These are phyloP conservation scores for Alligator mississippiensis DNA, from an alignment of 2,113 vertebrate species.

Conservation along the genomic window DNA sequence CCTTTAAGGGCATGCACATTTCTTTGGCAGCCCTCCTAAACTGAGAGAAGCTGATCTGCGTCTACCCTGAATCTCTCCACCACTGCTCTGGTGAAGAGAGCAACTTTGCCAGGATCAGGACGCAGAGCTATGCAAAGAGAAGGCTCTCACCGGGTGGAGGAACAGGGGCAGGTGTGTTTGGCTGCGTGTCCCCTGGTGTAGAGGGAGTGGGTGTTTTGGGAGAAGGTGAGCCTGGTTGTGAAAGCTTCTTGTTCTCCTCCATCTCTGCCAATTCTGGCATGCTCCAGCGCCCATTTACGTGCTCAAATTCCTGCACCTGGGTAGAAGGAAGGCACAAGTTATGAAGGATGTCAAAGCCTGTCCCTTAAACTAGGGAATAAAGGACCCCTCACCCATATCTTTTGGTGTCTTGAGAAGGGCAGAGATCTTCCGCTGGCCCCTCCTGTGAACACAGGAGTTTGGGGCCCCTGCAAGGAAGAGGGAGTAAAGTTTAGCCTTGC, in stretches of 20 bases:
- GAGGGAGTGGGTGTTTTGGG: slow-evolving; percentile 87
- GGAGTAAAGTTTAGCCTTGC: rapidly evolving
- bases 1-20: slow-evolving; percentile 82
- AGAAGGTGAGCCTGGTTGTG: slow-evolving; percentile 88
- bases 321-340: rapidly evolving
- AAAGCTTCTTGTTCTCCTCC: slow-evolving; percentile 95
- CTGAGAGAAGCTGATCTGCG: slow-evolving; percentile 76
- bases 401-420: not conserved
- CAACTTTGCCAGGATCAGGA: slow-evolving; percentile 57
- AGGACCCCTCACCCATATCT: not conserved
- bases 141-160: slow-evolving; percentile 77
- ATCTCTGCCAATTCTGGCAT: slow-evolving; percentile 97
- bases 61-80: slow-evolving; percentile 71
- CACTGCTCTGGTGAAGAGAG: slow-evolving; percentile 60
- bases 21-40: slow-evolving; percentile 82
- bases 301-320: slow-evolving; percentile 98
- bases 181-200: slow-evolving; percentile 95
- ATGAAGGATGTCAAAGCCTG: not conserved
- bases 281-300: slow-evolving; percentile 98
- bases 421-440: not conserved
- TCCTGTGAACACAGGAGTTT: not conserved
- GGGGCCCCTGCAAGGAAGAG: not conserved
- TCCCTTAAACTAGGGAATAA: not conserved
- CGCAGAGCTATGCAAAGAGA: not conserved
- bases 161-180: slow-evolving; percentile 90